Evolutionary conservation across 2,888 invertebrate species (phyloP), one percentile per base, ranked within the genome.

Genomic region (Achlya flavicornis): DNA sequence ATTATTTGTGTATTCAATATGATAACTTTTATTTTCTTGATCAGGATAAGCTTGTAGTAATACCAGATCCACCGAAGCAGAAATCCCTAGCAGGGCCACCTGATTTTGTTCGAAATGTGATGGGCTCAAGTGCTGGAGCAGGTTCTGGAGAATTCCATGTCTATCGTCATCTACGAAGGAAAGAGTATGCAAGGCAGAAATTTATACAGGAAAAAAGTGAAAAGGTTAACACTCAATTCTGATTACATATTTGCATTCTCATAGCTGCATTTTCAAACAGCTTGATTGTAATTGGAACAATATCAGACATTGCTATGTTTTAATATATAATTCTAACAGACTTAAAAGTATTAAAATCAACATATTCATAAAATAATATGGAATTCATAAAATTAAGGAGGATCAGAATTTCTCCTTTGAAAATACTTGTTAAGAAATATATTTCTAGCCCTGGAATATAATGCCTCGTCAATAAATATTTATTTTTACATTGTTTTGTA

Each of bases 101-200:
- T 6, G 98, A 98, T 84, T 99, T 99, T 91, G 98, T 99, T 7
- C 95, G 99, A 64, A 99, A 99, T 95, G 99, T 99, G 3, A 99
- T 99, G 98, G 99, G 99, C n/a, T 99, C 99, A 0, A 98, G 99
- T 93, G 99, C 99, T 38, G 99, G 99, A 19, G 99, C 99, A 43
- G 99, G 99, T 1, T 99, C 99, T 68, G 99, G 99, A 10, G 99
- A 99, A 89, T 99, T 99, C 90, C 99, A 99, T 89, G 99, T 99
- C 0, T 99, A 99, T 83, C 95, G 99, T 69, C 99, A 99, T 90
- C 95, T 99, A 58, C 93, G 99, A 61, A 94, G 99, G 66, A 98
- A 99, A 88, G 99, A 99, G 92, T 98, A 98, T 90, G 98, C 99
- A 0, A 94, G 99, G 65, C 98, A 99, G 85, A 98, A 98, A 85